phyloP scores from a whole-genome alignment of 2,113 vertebrate species.

The Apaloderma vittatum region DNA sequence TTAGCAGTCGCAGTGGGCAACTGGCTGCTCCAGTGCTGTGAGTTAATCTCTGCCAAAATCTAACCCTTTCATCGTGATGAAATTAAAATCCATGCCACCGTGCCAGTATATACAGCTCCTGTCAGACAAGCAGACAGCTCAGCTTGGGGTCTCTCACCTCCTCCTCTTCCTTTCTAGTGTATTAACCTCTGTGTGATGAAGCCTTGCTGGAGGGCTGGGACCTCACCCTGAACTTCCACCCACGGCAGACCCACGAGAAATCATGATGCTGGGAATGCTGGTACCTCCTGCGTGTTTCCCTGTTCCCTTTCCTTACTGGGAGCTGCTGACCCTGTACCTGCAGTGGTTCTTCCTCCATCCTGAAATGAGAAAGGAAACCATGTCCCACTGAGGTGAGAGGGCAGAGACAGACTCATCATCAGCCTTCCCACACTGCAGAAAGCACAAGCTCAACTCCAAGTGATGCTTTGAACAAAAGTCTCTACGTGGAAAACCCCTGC shows the following conservation, averaged over 20 bases:
- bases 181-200: background rate
- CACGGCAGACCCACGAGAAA: background rate
- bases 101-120: background rate
- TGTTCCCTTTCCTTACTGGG: background rate
- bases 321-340: background rate
- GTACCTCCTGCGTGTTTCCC: background rate
- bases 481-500: too few species aligned
- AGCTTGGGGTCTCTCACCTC: rapidly evolving
- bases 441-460: background rate
- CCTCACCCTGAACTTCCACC: background rate
- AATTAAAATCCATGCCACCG: background rate
- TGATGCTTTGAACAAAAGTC: too few species aligned
- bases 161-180: background rate
- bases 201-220: background rate
- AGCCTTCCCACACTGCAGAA: background rate
- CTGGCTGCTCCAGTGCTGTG: background rate
- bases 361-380: background rate
- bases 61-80: background rate
- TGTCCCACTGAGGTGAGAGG: background rate
- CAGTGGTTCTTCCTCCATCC: background rate
- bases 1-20: background rate
- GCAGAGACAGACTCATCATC: background rate
- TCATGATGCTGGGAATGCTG: background rate
- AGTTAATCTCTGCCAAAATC: background rate
- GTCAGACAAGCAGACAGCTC: background rate